Percentiles rank a stretch among this genome's conserved stretches.
Evolutionary conservation across 2,797 vertebrate species (phyloP).

Genomic region (Xiphophorus birchmanni): DNA sequence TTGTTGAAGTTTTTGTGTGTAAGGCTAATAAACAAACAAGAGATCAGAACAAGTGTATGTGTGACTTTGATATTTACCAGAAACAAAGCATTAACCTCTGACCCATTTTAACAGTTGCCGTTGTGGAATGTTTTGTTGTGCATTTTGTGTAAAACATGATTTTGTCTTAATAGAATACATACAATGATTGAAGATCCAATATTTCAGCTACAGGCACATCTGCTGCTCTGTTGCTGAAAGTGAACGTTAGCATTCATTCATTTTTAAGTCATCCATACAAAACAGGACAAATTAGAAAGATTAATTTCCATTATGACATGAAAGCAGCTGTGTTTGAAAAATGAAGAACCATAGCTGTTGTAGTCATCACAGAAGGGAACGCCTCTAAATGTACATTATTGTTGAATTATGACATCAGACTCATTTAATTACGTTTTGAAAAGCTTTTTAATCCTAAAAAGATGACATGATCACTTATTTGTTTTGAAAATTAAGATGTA

Average conservation of each 20-base stretch:
- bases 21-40: slow-evolving; percentile 48
- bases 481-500: not conserved
- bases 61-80: slow-evolving; percentile 37
- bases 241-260: slow-evolving; percentile 17
- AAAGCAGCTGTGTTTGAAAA: slow-evolving; percentile 26
- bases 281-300: slow-evolving; percentile 46
- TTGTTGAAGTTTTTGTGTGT: slow-evolving; percentile 41
- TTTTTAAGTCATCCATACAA: slow-evolving; percentile 25
- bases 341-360: not conserved
- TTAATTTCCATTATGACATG: slow-evolving; percentile 32
- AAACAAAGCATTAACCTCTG: slow-evolving; percentile 40
- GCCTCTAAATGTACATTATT: not conserved
- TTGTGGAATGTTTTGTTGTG: slow-evolving; percentile 22
- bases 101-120: slow-evolving; percentile 19
- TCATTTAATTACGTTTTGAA: not conserved
- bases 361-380: not conserved
- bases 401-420: not conserved
- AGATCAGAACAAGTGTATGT: slow-evolving; percentile 50
- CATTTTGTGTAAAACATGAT: not conserved
- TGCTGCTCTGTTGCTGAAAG: slow-evolving; percentile 27
- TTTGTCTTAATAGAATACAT: slow-evolving; percentile 13
- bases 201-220: not conserved
- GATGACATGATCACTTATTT: not conserved
- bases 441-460: not conserved
- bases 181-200: not conserved